A percentile compares a stretch with the other conserved stretches of the same genome.
These are phyloP conservation scores for Strix uralensis DNA, from an alignment of 2,113 vertebrate species.

Conservation along the genomic window DNA sequence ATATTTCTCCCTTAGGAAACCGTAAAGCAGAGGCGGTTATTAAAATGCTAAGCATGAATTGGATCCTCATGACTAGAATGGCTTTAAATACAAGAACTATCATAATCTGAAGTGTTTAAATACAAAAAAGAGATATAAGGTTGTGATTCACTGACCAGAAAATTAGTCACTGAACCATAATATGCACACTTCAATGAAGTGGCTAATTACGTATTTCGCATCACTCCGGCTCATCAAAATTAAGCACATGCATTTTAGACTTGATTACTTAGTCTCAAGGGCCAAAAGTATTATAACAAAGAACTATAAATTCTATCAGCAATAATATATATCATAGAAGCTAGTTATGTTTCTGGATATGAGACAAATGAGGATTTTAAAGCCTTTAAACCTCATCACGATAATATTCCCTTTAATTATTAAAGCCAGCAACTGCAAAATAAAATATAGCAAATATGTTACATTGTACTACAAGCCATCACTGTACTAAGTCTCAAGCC, in stretches of 20 bases:
- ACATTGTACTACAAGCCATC: background rate
- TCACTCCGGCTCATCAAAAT: slow-evolving; percentile 14
- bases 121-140: slow-evolving; percentile 11
- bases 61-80: background rate
- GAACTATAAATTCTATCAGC: background rate
- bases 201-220: slow-evolving; percentile 23
- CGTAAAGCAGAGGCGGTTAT: background rate
- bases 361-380: background rate
- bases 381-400: background rate
- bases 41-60: background rate
- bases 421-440: background rate
- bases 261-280: background rate
- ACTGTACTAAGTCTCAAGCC: background rate
- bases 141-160: slow-evolving; percentile 49
- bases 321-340: background rate
- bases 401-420: background rate
- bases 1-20: background rate
- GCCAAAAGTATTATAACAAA: background rate
- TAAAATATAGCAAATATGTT: background rate
- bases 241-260: slow-evolving; percentile 5
- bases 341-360: background rate
- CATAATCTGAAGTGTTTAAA: slow-evolving; percentile 1
- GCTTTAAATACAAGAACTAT: background rate
- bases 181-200: background rate
- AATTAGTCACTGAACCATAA: slow-evolving; percentile 23